Percentiles rank a stretch among this genome's conserved stretches.
phyloP scores from a whole-genome alignment of 2,113 vertebrate species.

The Thinocorus orbignyianus region DNA sequence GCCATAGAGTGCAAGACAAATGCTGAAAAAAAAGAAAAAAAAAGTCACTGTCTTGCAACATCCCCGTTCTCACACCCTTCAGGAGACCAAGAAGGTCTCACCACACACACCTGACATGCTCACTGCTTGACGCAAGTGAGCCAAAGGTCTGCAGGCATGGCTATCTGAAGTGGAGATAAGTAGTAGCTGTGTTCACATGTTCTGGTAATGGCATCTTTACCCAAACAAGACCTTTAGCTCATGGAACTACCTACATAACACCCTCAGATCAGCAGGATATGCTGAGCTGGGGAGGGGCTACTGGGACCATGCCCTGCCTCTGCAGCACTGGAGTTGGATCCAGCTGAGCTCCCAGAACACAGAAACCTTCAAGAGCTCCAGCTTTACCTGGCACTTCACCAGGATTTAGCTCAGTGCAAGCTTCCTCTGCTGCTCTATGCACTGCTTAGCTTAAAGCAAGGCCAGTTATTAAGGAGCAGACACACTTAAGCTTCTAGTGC shows the following conservation, averaged over 20 bases:
- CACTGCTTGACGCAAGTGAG: not conserved
- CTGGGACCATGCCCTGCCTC: not conserved
- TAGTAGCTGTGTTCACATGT: not conserved
- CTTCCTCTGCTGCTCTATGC: not conserved
- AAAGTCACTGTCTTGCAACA: not conserved
- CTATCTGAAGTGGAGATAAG: not conserved
- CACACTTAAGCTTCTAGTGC: not conserved
- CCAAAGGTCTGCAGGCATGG: not conserved
- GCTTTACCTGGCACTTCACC: not conserved
- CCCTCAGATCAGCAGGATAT: not conserved
- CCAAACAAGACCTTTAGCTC: not conserved
- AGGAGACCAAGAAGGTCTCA: accelerated
- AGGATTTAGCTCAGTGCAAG: not conserved
- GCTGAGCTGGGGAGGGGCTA: not conserved
- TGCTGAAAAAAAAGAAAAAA: not conserved
- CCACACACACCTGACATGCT: not conserved
- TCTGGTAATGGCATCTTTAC: not conserved
- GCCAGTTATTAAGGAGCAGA: not conserved
- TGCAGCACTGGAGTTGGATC: too few relatives aligned
- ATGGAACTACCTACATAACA: not conserved
- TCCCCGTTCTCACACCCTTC: not conserved
- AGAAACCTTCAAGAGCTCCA: not conserved
- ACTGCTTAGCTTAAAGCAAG: not conserved
- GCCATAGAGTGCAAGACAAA: not conserved
- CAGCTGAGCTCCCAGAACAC: not conserved